A percentile compares a stretch with the other conserved stretches of the same genome.
Evolutionary conservation across 2,113 vertebrate genomes (phyloP).

Genomic region (Crypturellus undulatus): DNA sequence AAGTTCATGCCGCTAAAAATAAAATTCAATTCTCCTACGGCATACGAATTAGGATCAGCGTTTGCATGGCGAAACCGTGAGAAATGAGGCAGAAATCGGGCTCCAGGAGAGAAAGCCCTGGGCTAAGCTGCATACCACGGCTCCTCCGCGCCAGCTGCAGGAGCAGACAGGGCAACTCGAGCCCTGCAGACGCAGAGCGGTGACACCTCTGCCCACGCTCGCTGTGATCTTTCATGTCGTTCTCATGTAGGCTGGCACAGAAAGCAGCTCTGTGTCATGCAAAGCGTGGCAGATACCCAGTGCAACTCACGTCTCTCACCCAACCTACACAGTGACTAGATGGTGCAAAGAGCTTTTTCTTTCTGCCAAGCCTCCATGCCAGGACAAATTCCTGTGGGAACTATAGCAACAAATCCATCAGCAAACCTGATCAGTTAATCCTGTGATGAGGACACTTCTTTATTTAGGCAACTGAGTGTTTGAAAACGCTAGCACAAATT

Average conservation of each 20-base stretch:
- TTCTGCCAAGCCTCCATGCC: background rate
- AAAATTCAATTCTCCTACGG: background rate
- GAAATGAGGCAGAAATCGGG: rapidly evolving
- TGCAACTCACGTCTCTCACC: background rate
- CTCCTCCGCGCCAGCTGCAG: background rate
- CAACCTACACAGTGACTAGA: background rate
- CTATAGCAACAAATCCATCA: constrained; percentile 25
- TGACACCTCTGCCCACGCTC: background rate
- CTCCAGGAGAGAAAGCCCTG: background rate
- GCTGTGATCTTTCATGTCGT: rapidly evolving
- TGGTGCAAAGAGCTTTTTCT: background rate
- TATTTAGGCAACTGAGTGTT: background rate
- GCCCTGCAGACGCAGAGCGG: background rate
- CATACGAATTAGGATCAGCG: rapidly evolving
- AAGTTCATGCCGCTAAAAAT: background rate
- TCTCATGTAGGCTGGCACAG: background rate
- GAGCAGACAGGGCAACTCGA: background rate
- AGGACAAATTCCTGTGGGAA: constrained; percentile 3
- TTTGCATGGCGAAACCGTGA: rapidly evolving
- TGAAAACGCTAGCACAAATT: background rate
- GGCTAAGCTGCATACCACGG: rapidly evolving
- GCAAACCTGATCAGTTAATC: background rate
- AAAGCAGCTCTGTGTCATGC: background rate
- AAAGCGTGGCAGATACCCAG: background rate
- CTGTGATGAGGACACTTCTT: background rate